Evolutionary conservation across 2,888 invertebrate genomes (phyloP), one percentile per base, ranked within the genome.

Genomic region (Epinotia nisella): DNA sequence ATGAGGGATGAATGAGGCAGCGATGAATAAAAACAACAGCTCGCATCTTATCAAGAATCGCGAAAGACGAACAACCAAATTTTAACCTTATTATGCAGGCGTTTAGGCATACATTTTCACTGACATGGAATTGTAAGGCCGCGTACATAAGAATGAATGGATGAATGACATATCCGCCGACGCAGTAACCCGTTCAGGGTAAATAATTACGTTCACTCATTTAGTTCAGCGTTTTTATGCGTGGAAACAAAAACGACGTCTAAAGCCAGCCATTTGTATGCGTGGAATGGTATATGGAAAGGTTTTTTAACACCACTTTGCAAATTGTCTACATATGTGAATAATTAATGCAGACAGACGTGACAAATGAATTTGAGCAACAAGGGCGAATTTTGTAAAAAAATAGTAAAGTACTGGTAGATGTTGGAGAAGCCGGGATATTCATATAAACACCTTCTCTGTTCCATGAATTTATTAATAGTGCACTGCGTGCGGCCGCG

Each of bases 101-200:
- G 2, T 11, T 45, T 29, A 72, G 24, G 55, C 45, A 55, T 19
- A 49, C 55, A 61, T 72, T 49, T 13, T 13, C 35, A 56, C 29
- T 61, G 45, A 35, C 24, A 41, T 35, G 35, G 39, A 59, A 35
- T 55, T 66, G 60, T 62, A 56, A 72, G 21, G 67, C 10, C 49
- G 24, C 41, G 35, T 59, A 59, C 67, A 67, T 49, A 35, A 39
- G 29, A 67, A 53, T 55, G 61, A 67, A 61, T 72, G 72, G 68
- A 72, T 72, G 71, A 72, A 72, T 68, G 72, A 72, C 72, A 72
- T 60, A 72, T 72, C 71, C 71, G 53, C 45, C 55, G 67, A 67
- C 66, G 71, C 71, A 66, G 59, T 56, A 72, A 61, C 72, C 39
- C 61, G 61, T 72, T 45, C 72, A 62, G 61, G 49, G 61, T 68